Evolutionary conservation across 2,113 vertebrate genomes (phyloP).

Genomic region (Nothocercus julius): DNA sequence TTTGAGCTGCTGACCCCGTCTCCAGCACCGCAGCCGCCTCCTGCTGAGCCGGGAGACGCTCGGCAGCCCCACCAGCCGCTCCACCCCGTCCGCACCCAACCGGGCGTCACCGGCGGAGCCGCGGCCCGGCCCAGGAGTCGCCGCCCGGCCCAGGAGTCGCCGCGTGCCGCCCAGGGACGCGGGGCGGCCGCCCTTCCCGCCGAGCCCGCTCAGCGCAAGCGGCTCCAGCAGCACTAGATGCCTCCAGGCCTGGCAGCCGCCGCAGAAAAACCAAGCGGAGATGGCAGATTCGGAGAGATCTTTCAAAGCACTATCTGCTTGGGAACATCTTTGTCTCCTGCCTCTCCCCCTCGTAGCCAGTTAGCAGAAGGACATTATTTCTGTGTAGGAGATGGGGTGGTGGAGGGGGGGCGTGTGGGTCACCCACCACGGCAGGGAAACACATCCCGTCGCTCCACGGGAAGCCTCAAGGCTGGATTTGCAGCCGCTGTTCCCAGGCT

Average conservation of each 20-base stretch:
- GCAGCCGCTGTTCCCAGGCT: neutral
- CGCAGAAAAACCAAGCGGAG: neutral
- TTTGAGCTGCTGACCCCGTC: neutral
- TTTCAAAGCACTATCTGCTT: conserved; percentile 48
- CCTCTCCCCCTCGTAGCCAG: neutral
- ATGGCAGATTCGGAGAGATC: conserved; percentile 33
- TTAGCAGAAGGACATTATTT: neutral
- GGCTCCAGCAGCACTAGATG: neutral
- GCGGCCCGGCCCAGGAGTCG: neutral
- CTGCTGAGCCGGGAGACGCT: no score
- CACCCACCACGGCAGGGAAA: neutral
- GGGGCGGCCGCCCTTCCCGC: neutral
- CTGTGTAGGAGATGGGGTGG: neutral
- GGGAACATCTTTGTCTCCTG: neutral
- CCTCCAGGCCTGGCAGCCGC: neutral
- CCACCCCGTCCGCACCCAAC: no score
- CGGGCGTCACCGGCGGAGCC: no score
- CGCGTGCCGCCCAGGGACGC: neutral
- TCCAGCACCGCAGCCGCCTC: neutral
- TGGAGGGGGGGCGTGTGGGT: neutral
- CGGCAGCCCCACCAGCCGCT: no score
- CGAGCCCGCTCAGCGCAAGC: neutral
- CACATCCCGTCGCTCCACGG: neutral
- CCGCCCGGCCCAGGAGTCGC: neutral
- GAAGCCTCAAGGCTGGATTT: neutral